phyloP scores from a whole-genome alignment of 2,888 invertebrate genomes.

The Altica lythri region DNA sequence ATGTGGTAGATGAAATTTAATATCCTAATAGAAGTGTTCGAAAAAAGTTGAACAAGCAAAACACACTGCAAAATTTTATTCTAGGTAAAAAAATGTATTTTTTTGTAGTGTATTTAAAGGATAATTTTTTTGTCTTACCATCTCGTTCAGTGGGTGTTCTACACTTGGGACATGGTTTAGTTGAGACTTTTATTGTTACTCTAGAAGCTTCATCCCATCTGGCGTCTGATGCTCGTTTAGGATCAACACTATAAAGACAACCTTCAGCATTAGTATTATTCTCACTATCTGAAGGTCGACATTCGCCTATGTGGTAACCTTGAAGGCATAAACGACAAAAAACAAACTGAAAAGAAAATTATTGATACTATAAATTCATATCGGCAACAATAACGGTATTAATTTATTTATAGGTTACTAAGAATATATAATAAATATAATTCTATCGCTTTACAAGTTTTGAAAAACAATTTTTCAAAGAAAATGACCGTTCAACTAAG shows the following conservation, averaged over 20 bases:
- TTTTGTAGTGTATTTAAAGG: constrained; percentile 5
- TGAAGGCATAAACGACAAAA: constrained; percentile 78
- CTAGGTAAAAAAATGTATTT: not conserved
- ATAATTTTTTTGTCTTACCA: constrained; percentile 60
- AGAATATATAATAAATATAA: too few relatives aligned
- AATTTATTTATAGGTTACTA: too few relatives aligned
- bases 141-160: constrained; percentile 81
- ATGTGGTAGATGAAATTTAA: too few relatives aligned
- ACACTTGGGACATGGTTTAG: constrained; percentile 85
- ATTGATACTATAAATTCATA: not conserved
- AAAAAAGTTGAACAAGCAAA: not conserved
- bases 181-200: constrained; percentile 73
- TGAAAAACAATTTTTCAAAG: too few relatives aligned
- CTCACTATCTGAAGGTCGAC: constrained; percentile 57
- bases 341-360: constrained; percentile 63
- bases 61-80: not conserved
- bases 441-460: too few relatives aligned
- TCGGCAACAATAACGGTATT: too few relatives aligned
- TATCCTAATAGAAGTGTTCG: not conserved
- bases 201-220: constrained; percentile 79
- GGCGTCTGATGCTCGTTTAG: constrained; percentile 64
- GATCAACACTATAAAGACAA: constrained; percentile 67
- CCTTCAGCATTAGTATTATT: constrained; percentile 45
- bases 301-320: constrained; percentile 77
- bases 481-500: too few relatives aligned